Base-by-base conservation (phyloP, 2,113 vertebrate genomes). In the Argyrosomus japonicus region DNA sequence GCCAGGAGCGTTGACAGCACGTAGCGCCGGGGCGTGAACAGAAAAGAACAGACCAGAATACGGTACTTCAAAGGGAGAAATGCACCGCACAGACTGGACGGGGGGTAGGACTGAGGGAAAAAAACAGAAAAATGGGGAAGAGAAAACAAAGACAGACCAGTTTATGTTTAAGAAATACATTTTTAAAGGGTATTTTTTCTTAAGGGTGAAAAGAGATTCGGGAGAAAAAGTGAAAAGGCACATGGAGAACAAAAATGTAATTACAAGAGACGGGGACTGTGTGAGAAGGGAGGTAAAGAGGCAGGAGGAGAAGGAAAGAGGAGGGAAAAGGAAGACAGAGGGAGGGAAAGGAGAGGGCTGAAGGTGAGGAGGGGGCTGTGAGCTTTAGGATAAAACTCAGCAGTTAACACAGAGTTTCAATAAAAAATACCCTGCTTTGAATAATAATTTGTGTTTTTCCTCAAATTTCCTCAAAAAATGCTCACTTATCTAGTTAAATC, bases 1-100 rank as follows among this genome's bases (percentile, higher is more conserved):
- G 92, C 93, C 92, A 93, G 94, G 93, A 95, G 94, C 90, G 89
- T 82, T 92, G 93, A 93, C 93, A 92, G 85, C 95, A 92, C 89
- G 77, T 87, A 88, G 92, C 32, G 92, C 87, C 75, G 89, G 91
- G 92, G 94, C 89, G 91, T 92, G 90, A 94, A 93, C 85, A 92
- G 86, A 91, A 87, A 89, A 83, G 87, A 91, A 91, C 87, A 79
- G 88, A 90, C 18, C 73, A 71, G 87, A 89, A 91, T 87, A 67
- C 81, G 78, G 81, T 36, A 90, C 93, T 88, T 95, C 94, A 94
- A 95, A 93, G 88, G 75, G 69, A 83, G 19, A 70, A 86, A 84
- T 64, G 89, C 79, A 21, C 75, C 27, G 84, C 88, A 57, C 75
- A 77, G 78, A 57, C 87, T 77, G 80, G 73, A 74, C 47, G 6